Conservation (phyloP, 2,113 vertebrate genomes). For the Boleophthalmus pectinirostris region DNA sequence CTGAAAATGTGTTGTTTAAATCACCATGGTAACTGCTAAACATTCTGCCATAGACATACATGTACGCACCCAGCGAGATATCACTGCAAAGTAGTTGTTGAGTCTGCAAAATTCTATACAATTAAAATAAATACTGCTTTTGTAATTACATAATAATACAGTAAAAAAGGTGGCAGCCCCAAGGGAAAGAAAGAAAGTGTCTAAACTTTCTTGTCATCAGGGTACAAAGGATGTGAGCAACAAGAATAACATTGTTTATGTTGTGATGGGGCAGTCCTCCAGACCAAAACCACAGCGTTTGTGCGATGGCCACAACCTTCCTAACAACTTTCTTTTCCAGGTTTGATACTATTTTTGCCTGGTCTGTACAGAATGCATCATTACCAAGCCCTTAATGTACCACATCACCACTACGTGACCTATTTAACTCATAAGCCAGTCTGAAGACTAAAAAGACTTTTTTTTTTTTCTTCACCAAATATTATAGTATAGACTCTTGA, state of each 20-base stretch:
- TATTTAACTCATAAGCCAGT: not conserved
- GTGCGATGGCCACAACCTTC: not conserved
- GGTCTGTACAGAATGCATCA: not conserved
- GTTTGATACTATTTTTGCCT: constrained; percentile 1
- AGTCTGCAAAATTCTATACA: no score
- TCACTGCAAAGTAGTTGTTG: no score
- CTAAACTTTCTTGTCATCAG: not conserved
- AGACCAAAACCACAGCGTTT: not conserved
- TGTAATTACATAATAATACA: no score
- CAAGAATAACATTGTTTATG: not conserved
- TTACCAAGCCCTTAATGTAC: not conserved
- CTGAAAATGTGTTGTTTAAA: no score
- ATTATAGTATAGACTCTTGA: no score
- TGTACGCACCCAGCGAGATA: no score
- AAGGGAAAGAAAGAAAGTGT: no score
- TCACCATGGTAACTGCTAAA: no score
- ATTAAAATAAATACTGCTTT: no score
- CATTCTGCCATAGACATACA: no score
- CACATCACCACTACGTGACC: constrained; percentile 5
- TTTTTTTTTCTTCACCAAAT: no score
- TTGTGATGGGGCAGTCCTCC: not conserved
- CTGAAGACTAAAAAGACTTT: not conserved
- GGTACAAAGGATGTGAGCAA: not conserved
- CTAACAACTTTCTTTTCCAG: not conserved
- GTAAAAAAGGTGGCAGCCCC: no score